Conservation (phyloP, 2,797 vertebrate species). For the Tangara arthus region DNA sequence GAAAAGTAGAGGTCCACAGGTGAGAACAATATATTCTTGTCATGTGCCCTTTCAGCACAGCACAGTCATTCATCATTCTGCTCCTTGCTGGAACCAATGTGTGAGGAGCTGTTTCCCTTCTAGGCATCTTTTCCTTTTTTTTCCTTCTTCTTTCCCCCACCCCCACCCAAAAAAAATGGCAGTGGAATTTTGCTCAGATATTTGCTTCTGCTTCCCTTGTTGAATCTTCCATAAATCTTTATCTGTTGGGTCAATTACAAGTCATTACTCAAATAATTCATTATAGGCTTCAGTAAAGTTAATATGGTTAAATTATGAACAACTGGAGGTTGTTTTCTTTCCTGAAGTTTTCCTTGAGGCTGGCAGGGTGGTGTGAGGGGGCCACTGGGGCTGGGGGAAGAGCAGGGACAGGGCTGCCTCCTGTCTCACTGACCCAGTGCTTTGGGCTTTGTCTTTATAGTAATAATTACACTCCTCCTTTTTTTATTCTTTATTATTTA, state of each 20-base stretch:
- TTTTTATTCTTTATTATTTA: not conserved
- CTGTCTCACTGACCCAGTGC: not conserved
- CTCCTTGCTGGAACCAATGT: not conserved
- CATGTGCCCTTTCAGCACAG: slow-evolving; percentile 28
- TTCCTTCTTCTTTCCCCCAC: not conserved
- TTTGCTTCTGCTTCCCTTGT: not conserved
- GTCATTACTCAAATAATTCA: slow-evolving; percentile 28
- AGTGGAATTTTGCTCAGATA: slow-evolving; percentile 34
- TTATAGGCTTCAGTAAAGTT: not conserved
- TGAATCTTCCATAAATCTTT: slow-evolving; percentile 12
- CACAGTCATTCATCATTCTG: slow-evolving; percentile 26
- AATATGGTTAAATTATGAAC: not conserved
- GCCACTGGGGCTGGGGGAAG: not conserved
- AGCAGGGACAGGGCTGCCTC: not conserved
- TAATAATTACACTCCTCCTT: not conserved
- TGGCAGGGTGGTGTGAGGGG: not conserved
- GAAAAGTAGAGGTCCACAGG: not conserved
- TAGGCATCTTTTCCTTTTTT: slow-evolving; percentile 1
- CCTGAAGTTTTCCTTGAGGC: not conserved
- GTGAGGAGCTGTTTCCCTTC: slow-evolving; percentile 50
- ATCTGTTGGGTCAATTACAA: not conserved
- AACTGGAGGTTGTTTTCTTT: not conserved
- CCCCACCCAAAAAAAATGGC: not conserved
- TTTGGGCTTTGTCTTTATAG: not conserved
- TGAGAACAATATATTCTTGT: slow-evolving; percentile 54